These are phyloP conservation scores for Hystrix brachyura DNA, from an alignment of 2,113 vertebrate species.

Conservation along the genomic window DNA sequence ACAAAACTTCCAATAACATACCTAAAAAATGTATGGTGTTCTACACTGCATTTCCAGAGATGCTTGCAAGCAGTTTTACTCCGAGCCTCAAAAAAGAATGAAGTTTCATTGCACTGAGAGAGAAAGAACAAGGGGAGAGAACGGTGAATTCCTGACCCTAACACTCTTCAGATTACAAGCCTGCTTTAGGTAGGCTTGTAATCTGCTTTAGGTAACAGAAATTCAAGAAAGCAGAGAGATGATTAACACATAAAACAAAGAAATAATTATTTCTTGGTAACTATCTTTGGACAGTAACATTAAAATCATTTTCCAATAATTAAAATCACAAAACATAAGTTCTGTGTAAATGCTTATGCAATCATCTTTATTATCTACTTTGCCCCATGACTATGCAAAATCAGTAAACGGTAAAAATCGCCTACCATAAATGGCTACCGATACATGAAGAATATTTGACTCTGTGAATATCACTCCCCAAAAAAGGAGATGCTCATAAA, in stretches of 20 bases:
- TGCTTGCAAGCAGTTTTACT: conserved; percentile 93
- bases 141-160: neutral
- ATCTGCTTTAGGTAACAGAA: neutral
- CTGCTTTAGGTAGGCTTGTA: neutral
- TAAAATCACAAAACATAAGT: conserved; percentile 11
- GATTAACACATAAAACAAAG: conserved; percentile 2
- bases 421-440: neutral
- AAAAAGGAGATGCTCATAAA: neutral
- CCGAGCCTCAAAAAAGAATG: conserved; percentile 94
- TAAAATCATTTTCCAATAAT: conserved; percentile 32
- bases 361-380: neutral
- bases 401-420: neutral
- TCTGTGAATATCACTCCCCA: neutral
- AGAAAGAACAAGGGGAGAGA: neutral
- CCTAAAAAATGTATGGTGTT: conserved; percentile 96
- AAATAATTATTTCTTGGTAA: neutral
- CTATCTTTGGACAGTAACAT: neutral
- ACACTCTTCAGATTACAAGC: neutral
- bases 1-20: conserved; percentile 69
- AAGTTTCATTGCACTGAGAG: conserved; percentile 94
- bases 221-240: neutral
- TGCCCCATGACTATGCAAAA: neutral
- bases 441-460: neutral
- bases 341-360: neutral
- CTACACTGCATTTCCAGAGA: conserved; percentile 96